Evolutionary conservation across 2,797 vertebrate genomes (phyloP).

Genomic region (Garrulus glandarius): DNA sequence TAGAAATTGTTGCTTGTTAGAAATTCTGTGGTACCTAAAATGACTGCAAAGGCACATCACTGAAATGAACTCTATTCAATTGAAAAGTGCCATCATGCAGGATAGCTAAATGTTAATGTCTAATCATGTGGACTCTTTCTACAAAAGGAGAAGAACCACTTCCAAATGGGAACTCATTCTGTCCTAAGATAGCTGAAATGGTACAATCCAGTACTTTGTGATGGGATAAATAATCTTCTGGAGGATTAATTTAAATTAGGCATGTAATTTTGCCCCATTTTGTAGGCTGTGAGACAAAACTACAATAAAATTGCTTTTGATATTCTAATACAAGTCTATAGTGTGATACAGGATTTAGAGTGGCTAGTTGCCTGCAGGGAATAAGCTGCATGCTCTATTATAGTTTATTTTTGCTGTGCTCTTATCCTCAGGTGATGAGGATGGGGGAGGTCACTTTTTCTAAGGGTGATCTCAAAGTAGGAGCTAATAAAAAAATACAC

Average conservation of each 20-base stretch:
- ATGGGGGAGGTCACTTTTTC: neutral
- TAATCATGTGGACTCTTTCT: neutral
- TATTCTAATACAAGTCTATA: neutral
- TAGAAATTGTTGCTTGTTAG: too few species aligned
- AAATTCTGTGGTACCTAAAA: neutral
- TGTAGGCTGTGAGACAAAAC: neutral
- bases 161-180: neutral
- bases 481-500: neutral
- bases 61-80: neutral
- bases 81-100: neutral
- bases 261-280: neutral
- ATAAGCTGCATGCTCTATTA: neutral
- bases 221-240: neutral
- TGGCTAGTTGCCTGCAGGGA: neutral
- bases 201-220: neutral
- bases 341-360: neutral
- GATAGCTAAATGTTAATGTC: neutral
- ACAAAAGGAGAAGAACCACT: neutral
- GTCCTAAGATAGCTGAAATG: neutral
- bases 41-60: rapidly evolving
- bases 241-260: neutral
- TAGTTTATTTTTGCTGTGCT: neutral
- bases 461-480: neutral
- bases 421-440: neutral
- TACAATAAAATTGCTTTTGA: neutral